These are phyloP conservation scores for Gyrodactylus bullatarudis DNA, from an alignment of 1,140 invertebrate genomes.

Conservation along the genomic window DNA sequence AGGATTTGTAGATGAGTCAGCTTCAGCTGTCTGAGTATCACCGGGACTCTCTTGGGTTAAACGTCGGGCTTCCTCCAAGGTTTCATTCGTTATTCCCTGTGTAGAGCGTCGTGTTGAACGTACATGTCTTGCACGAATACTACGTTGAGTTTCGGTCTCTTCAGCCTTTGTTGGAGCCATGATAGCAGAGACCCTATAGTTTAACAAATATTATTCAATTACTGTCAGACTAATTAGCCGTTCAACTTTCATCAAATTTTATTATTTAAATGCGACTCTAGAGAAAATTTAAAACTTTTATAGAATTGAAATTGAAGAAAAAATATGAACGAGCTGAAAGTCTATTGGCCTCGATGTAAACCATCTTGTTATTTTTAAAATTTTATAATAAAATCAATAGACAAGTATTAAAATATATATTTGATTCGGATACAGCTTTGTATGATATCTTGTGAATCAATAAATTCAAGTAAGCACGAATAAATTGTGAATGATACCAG, in stretches of 20 bases:
- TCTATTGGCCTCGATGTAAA: no score
- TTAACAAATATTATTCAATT: not conserved
- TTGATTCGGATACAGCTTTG: no score
- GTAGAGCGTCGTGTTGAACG: conserved; percentile 4
- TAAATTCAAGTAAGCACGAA: no score
- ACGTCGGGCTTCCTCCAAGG: not conserved
- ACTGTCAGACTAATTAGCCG: not conserved
- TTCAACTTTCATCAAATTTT: no score
- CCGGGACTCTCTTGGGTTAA: not conserved
- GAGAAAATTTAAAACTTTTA: no score
- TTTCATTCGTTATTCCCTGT: conserved; percentile 1
- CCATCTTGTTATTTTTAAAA: no score
- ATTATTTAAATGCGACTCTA: no score
- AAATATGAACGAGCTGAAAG: no score
- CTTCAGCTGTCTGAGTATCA: not conserved
- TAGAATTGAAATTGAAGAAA: no score
- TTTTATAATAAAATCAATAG: not conserved
- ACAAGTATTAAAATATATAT: not conserved
- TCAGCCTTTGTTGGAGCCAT: not conserved
- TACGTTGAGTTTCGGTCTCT: conserved; percentile 5
- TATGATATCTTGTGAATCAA: no score
- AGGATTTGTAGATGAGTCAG: not conserved
- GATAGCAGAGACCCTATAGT: not conserved
- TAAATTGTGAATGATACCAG: no score
- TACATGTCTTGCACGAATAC: not conserved